phyloP scores from a whole-genome alignment of 2,888 invertebrate species.

The Tinea pellionella region DNA sequence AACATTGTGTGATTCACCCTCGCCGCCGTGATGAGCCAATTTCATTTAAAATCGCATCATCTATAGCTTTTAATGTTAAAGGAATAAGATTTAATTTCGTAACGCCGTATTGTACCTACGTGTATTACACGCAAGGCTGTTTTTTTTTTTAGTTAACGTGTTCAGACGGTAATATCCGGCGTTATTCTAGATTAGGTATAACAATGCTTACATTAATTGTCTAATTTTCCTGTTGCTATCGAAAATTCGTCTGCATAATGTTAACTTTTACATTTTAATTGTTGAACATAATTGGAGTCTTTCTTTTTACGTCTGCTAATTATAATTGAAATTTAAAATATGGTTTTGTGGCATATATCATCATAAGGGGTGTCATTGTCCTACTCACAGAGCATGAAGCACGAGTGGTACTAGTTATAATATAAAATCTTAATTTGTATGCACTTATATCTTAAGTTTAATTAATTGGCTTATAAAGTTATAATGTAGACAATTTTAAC shows the following conservation, averaged over 20 bases:
- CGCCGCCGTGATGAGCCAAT: slow-evolving; percentile 42
- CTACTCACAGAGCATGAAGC: neutral
- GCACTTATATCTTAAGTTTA: neutral
- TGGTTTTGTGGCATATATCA: neutral
- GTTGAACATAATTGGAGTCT: neutral
- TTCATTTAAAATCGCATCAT: slow-evolving; percentile 20
- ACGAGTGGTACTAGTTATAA: neutral
- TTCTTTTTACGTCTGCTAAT: neutral
- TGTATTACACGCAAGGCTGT: neutral
- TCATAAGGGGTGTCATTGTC: neutral
- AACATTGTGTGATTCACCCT: slow-evolving; percentile 35
- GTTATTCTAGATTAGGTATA: neutral
- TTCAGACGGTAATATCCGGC: neutral
- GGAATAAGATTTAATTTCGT: neutral
- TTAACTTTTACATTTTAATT: neutral
- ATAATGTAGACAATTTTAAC: neutral
- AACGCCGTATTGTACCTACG: neutral
- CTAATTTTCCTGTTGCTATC: neutral
- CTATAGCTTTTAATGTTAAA: neutral
- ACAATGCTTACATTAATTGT: neutral
- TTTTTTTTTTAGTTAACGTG: neutral
- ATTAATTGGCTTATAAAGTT: neutral
- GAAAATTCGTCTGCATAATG: neutral
- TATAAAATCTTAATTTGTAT: neutral
- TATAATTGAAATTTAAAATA: neutral